Base-by-base conservation (phyloP, 2,797 vertebrate genomes). In the Psittacula derbiana region DNA sequence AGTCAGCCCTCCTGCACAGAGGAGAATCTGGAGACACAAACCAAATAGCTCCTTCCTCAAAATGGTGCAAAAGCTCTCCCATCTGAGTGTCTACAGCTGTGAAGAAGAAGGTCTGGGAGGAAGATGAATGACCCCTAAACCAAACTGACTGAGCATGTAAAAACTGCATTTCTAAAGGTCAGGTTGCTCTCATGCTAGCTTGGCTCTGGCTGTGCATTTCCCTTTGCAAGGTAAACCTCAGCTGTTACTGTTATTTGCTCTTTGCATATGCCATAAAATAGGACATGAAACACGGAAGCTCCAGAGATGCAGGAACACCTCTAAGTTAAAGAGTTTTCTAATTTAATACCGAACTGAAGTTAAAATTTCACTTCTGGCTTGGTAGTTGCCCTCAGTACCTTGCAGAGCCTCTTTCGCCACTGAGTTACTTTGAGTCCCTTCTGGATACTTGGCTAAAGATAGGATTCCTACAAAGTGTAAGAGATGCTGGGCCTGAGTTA, bases 61-160 rank as follows among this genome's bases (percentile, higher is more conserved):
- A 92, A 67, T 74, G 88, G 57, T 85, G 84, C 93, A 92, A 83
- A 80, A 79, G 64, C 80, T 95, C 64, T 92, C 74, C 33, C 31
- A 20, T 72, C 55, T 5, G 50, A 33, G 28, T 21, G 16, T 27
- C 75, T 73, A 20, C n/a, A 21, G 40, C 16, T 16, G 36, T 20
- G 61, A 67, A 62, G 66, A 58, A 38, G 53, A 20, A 38, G 31
- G 6, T 12, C 7, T 10, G 28, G 79, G 50, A 73, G 14, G 38
- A 80, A 44, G 3, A 58, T 7, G 19, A 71, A 21, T 40, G 75
- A 8, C 14, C 31, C 61, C 11, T 72, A 7, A 83, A 38, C 16
- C 36, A 52, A 64, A 24, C 1, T 40, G 24, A 7, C 36, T 13
- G 74, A 83, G 57, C 3, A 1, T n/a, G 43, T 43, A 69, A 6